Base-by-base conservation (phyloP, 2,797 vertebrate genomes). In the Spinibarbus caldwelli region DNA sequence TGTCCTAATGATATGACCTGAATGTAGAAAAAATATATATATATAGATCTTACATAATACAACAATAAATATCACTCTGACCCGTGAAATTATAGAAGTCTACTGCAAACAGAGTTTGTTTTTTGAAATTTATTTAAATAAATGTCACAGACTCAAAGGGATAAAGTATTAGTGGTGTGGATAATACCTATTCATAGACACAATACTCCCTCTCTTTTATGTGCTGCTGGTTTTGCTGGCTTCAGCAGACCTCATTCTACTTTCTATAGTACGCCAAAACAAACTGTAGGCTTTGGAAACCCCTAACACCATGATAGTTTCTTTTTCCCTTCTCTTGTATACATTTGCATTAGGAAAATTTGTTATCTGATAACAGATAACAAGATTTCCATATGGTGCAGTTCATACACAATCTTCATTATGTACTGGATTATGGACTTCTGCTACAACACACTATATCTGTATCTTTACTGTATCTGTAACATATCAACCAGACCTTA, bases 301-400 rank as follows among this genome's bases (percentile, higher is more conserved):
- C 23, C 2, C n/a, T n/a, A n/a, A n/a, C n/a, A n/a, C n/a, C n/a
- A n/a, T n/a, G n/a, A n/a, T n/a, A n/a, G n/a, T n/a, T n/a, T n/a
- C n/a, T n/a, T n/a, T n/a, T n/a, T n/a, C n/a, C n/a, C n/a, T n/a
- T n/a, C n/a, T 45, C 36, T 45, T 73, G 52, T 31, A 43, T 73
- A 26, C 4, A 87, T 87, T 80, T 86, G 80, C 80, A 87, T 71
- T 73, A 54, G 15, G 49, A 1, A 72, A 72, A 45, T 59, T 1
- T 31, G 34, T 79, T 34, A 45, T 57, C 23, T 59, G 10, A 31
- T 71, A 45, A 45, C 54, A 64, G 6, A 11, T 7, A 43, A 72
- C 2, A 34, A 15, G 12, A 43, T 68, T 84, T 78, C 43, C 82
- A 57, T 84, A 54, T 15, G 1, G 2, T n/a, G 64, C 31, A 31